Percentiles rank a stretch among this genome's conserved stretches.
These are phyloP conservation scores for Chinchilla lanigera DNA, from an alignment of 2,113 vertebrate genomes.

Conservation along the genomic window DNA sequence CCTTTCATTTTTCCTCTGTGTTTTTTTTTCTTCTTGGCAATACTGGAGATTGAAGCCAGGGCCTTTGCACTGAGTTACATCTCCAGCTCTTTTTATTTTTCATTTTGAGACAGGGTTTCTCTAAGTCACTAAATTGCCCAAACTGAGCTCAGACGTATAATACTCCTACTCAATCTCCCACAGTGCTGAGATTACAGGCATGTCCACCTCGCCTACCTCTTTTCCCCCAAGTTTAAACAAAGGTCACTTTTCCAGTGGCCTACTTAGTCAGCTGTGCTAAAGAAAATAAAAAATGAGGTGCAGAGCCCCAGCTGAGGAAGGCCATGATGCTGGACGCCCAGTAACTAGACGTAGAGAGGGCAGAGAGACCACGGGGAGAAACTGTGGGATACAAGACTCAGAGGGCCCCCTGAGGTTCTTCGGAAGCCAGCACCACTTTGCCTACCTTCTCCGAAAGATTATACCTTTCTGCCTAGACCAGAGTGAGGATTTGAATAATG, in stretches of 20 bases:
- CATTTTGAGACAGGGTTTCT: neutral
- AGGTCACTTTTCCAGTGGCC: neutral
- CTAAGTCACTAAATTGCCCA: neutral
- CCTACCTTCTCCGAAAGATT: too few species aligned
- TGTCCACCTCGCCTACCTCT: too few species aligned
- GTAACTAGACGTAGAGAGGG: fast-evolving
- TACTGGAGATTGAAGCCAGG: neutral
- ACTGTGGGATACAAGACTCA: fast-evolving
- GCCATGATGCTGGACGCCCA: too few species aligned
- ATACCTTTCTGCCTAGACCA: neutral
- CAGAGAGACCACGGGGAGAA: neutral
- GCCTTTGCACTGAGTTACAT: neutral
- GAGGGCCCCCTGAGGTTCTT: neutral
- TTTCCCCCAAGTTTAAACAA: neutral
- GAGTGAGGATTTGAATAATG: neutral
- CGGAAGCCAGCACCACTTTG: too few species aligned
- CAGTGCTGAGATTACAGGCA: neutral
- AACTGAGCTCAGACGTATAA: neutral
- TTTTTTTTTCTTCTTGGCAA: neutral
- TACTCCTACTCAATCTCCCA: neutral
- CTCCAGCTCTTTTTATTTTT: neutral
- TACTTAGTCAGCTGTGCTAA: neutral
- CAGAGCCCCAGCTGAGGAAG: fast-evolving
- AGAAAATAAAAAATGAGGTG: neutral
- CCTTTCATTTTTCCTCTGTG: neutral